Evolutionary conservation across 1,140 invertebrate species (phyloP).

Genomic region (Phymastichus coffea): DNA sequence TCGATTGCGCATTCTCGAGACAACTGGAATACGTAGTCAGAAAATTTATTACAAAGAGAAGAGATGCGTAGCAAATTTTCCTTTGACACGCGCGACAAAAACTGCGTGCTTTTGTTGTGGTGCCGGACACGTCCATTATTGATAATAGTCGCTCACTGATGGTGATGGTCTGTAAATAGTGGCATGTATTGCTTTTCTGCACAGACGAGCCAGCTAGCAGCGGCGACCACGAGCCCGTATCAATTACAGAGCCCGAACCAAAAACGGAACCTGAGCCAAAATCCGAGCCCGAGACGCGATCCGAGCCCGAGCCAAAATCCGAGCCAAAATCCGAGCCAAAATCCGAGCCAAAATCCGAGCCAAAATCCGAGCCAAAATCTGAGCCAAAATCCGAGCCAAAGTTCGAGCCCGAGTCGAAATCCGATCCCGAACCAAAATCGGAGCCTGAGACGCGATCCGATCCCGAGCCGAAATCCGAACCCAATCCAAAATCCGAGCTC

Average conservation of each 20-base stretch:
- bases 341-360: constrained; percentile 53
- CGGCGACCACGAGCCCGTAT: constrained; percentile 45
- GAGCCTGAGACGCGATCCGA: constrained; percentile 50
- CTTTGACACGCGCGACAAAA: no score
- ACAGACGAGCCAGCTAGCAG: constrained; percentile 52
- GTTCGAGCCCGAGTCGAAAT: constrained; percentile 45
- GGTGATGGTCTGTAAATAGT: constrained; percentile 54
- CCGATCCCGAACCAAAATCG: constrained; percentile 50
- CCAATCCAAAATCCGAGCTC: constrained; percentile 48
- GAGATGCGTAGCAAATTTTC: no score
- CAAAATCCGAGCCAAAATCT: constrained; percentile 47
- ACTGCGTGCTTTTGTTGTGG: no score
- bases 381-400: constrained; percentile 45
- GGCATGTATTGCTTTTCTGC: constrained; percentile 58
- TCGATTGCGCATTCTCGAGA: no score
- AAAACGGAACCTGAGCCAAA: constrained; percentile 56
- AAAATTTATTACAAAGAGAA: no score
- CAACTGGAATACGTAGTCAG: no score
- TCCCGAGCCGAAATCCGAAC: constrained; percentile 47
- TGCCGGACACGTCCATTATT: no score
- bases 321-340: constrained; percentile 44
- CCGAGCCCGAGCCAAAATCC: constrained; percentile 49
- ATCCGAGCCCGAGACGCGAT: constrained; percentile 53
- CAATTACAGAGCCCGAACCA: constrained; percentile 51
- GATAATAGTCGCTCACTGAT: no score